Evolutionary conservation across 2,113 vertebrate genomes (phyloP).

Genomic region (Chamaea fasciata): DNA sequence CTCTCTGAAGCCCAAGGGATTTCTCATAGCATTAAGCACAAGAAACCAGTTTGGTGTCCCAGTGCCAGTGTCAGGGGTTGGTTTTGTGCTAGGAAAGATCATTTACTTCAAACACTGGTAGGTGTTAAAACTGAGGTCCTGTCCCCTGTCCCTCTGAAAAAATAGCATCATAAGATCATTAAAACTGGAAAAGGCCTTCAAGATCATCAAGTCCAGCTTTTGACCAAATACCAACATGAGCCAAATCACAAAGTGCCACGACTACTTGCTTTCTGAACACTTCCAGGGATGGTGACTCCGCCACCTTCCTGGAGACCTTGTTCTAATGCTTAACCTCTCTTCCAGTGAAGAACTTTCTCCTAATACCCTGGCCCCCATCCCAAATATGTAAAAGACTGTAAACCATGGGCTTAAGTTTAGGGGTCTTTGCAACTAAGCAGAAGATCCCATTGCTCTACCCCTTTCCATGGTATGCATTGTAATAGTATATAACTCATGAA

Average conservation of each 20-base stretch:
- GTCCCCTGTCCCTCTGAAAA: not conserved
- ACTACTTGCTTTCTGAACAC: not conserved
- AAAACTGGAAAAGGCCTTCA: not conserved
- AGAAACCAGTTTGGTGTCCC: not conserved
- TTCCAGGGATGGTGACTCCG: not conserved
- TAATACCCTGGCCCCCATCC: not conserved
- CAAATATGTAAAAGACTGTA: accelerated
- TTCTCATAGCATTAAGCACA: not conserved
- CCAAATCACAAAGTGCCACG: no score
- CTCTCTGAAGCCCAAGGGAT: not conserved
- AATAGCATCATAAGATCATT: not conserved
- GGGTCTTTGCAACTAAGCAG: not conserved
- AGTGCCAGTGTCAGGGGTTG: not conserved
- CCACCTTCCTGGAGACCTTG: not conserved
- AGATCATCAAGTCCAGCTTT: not conserved
- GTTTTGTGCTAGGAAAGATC: not conserved
- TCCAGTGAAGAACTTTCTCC: not conserved
- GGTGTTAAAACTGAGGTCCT: not conserved
- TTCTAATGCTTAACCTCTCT: not conserved
- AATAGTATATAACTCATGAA: not conserved
- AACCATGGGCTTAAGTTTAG: not conserved
- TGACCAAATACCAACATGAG: not conserved
- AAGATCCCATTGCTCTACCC: not conserved
- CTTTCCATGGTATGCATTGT: not conserved
- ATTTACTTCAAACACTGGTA: not conserved